Percentiles rank a stretch among this genome's conserved stretches.
Evolutionary conservation across 92 coral and sea anemone species (phyloP).

Genomic region (Epizoanthus illoricatus): DNA sequence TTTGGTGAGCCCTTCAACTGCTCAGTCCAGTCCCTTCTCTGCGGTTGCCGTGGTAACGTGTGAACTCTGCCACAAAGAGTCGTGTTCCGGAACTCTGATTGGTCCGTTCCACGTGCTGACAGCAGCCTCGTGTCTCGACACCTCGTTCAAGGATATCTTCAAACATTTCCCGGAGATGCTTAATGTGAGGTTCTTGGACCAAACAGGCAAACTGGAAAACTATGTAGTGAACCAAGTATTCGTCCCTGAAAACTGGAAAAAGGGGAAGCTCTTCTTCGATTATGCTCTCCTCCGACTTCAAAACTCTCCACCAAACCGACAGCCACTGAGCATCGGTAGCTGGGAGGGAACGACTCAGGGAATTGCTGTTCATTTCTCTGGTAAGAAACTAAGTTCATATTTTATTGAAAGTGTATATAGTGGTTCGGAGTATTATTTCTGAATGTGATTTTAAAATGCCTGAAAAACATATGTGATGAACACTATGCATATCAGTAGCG

Average conservation of each 20-base stretch:
- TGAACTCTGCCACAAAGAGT: not conserved
- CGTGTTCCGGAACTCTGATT: constrained; percentile 18
- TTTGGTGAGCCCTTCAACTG: constrained; percentile 12
- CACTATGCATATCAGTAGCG: no score
- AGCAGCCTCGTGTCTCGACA: constrained; percentile 14
- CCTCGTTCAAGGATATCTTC: not conserved
- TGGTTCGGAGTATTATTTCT: no score
- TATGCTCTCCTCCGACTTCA: constrained; percentile 1
- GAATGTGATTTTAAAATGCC: no score
- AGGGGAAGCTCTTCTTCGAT: not conserved
- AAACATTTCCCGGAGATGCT: constrained; percentile 15
- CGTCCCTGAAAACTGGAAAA: constrained; percentile 9
- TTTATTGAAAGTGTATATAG: not conserved
- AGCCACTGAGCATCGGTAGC: not conserved
- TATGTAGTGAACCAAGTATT: not conserved
- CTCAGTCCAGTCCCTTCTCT: constrained; percentile 14
- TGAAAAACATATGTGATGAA: no score
- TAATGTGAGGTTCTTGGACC: not conserved
- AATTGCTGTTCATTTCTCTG: not conserved
- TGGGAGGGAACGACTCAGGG: not conserved
- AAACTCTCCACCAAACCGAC: not conserved
- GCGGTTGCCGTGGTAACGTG: constrained; percentile 18
- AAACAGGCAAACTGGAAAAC: not conserved
- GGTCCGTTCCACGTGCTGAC: constrained; percentile 12
- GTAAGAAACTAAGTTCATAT: not conserved